A percentile compares a stretch with the other conserved stretches of the same genome.
phyloP scores from a whole-genome alignment of 35 echinoderm and acorn worm genomes.

The Nesometra sesokonis region DNA sequence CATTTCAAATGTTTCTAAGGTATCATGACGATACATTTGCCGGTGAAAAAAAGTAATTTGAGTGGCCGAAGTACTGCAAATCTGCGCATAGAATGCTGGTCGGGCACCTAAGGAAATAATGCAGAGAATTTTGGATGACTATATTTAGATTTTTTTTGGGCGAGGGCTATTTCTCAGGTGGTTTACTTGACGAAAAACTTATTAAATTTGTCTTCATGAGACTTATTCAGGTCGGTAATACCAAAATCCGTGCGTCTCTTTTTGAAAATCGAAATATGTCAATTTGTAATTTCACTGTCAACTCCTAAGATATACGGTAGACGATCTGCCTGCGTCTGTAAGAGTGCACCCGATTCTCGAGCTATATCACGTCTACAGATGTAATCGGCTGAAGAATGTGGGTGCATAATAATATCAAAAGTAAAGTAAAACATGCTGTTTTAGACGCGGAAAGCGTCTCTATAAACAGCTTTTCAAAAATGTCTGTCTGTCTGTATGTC shows the following conservation, averaged over 20 bases:
- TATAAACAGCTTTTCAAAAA: too few species aligned
- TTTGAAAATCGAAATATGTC: too few species aligned
- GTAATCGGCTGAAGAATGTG: too few species aligned
- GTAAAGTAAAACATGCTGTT: too few species aligned
- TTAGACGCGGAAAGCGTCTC: too few species aligned
- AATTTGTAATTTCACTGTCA: too few species aligned
- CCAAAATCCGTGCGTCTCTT: neutral
- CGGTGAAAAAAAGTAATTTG: neutral
- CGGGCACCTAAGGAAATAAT: constrained; percentile 1
- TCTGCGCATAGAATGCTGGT: neutral
- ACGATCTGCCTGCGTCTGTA: too few species aligned
- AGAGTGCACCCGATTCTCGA: too few species aligned
- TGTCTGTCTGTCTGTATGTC: too few species aligned
- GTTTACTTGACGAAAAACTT: neutral
- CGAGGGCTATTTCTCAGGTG: constrained; percentile 4
- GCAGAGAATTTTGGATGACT: constrained; percentile 21
- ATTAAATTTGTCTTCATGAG: constrained; percentile 13
- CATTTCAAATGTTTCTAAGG: neutral
- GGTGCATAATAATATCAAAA: too few species aligned
- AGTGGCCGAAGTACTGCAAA: neutral
- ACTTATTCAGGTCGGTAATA: constrained; percentile 1
- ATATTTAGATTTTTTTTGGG: neutral
- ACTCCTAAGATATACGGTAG: too few species aligned
- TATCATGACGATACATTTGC: neutral
- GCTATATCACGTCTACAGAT: too few species aligned